Percentiles rank a stretch among this genome's conserved stretches.
Conservation (phyloP, 92 coral and sea anemone genomes). For the Zoanthus sociatus region DNA sequence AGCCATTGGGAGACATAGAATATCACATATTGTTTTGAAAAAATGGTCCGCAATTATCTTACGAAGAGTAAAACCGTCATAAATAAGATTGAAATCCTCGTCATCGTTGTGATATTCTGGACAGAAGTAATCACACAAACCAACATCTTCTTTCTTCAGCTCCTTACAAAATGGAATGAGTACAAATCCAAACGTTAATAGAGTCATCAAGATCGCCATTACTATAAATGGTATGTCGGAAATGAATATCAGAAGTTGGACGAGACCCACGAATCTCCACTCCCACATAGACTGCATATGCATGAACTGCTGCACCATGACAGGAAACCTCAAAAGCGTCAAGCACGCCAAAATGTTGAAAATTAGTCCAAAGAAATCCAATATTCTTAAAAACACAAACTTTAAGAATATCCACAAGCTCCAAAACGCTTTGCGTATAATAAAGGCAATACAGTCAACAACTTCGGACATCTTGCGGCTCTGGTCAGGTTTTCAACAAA, state of each 20-base stretch:
- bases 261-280: constrained; percentile 84
- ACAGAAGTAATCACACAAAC: constrained; percentile 63
- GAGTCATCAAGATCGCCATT: constrained; percentile 73
- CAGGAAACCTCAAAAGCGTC: constrained; percentile 86
- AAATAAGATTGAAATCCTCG: constrained; percentile 38
- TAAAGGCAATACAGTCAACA: constrained; percentile 91
- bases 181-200: constrained; percentile 76
- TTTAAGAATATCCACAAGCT: constrained; percentile 82
- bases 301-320: constrained; percentile 80
- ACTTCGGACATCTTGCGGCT: constrained; percentile 91
- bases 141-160: constrained; percentile 51
- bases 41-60: constrained; percentile 72
- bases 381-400: constrained; percentile 80
- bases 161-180: constrained; percentile 72
- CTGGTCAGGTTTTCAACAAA: neutral
- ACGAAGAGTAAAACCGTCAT: constrained; percentile 80
- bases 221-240: constrained; percentile 89
- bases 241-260: constrained; percentile 81
- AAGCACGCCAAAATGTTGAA: constrained; percentile 92
- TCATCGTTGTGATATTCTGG: constrained; percentile 44
- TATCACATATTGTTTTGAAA: constrained; percentile 83
- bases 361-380: constrained; percentile 84
- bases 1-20: constrained; percentile 87
- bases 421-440: constrained; percentile 95
- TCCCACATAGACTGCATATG: constrained; percentile 70